Evolutionary conservation across 2,888 invertebrate genomes (phyloP), one percentile per base, ranked within the genome.

Genomic region (Dioctria rufipes): DNA sequence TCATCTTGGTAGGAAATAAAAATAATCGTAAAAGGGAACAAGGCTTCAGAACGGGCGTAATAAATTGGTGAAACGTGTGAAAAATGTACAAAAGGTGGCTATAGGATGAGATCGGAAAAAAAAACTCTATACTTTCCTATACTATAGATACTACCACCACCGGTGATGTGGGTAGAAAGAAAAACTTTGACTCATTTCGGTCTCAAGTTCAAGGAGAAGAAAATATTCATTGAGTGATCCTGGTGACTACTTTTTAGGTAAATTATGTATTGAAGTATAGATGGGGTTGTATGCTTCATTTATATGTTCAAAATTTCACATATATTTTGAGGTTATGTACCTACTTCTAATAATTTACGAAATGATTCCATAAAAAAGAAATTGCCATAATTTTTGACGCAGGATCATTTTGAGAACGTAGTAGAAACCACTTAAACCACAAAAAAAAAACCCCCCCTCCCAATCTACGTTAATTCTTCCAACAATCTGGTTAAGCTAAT

Each of bases 1-100:
- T 67, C 67, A 67, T 67, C 67, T 43, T 13, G 5, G 37, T 11
- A 25, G 43, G 46, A 43, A 67, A 67, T 71, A 71, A 71, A 71
- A 71, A 71, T 71, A 71, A 71, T 71, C 71, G 71, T 71, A 71
- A 71, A 71, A 71, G 71, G 71, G 71, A 71, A 71, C 71, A 71
- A 54, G 71, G 54, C 71, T 71, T 71, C 71, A 71, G 71, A 54
- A 71, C 51, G 71, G 71, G 71, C 46, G 71, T 71, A 71, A 71
- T 71, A 71, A 71, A 71, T 71, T 71, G 71, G 71, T 51, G 51
- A 13, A 51, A 54, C 71, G 71, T 71, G 71, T 71, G 71, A 54
- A 51, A 71, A 71, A 71, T 71, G 71, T 71, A 71, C 71, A 71
- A 71, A 37, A 71, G 71, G 51, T 51, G 71, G 37, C 39, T 39